These are phyloP conservation scores for Luidia sarsii DNA, from an alignment of 53 echinoderm and acorn worm species.

Conservation along the genomic window DNA sequence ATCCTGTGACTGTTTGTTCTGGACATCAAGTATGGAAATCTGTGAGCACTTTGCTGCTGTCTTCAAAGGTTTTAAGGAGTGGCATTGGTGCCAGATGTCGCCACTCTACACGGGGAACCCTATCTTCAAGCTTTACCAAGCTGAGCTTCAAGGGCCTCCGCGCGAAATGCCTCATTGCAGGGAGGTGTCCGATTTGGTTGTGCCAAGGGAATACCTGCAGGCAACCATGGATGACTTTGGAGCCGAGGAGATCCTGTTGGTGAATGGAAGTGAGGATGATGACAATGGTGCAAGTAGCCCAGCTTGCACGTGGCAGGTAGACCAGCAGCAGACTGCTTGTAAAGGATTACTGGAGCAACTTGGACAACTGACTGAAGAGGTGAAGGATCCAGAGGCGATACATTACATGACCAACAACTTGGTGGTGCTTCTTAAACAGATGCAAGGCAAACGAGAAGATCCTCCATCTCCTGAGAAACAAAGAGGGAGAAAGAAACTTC, in stretches of 20 bases:
- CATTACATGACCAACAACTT: constrained; percentile 39
- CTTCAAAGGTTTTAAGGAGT: constrained; percentile 41
- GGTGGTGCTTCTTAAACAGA: constrained; percentile 25
- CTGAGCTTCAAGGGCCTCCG: not conserved
- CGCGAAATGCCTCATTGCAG: constrained; percentile 25
- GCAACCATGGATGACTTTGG: constrained; percentile 37
- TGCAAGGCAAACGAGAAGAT: constrained; percentile 1
- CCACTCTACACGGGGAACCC: constrained; percentile 56
- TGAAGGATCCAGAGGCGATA: not conserved
- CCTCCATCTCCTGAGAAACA: not conserved
- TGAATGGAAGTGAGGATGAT: not conserved
- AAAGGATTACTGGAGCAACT: constrained; percentile 18
- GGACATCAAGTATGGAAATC: constrained; percentile 41
- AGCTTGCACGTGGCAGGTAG: not conserved
- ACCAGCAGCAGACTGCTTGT: constrained; percentile 18
- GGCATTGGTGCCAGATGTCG: constrained; percentile 66
- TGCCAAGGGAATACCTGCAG: not conserved
- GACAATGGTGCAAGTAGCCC: not conserved
- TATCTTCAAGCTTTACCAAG: constrained; percentile 57
- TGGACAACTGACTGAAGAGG: constrained; percentile 10
- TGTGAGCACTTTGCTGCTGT: constrained; percentile 69
- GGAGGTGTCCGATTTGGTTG: not conserved
- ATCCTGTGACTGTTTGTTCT: constrained; percentile 56
- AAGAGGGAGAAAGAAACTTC: not conserved
- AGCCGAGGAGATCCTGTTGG: constrained; percentile 21